These are phyloP conservation scores for Hoplostethus mediterraneus DNA, from an alignment of 2,797 vertebrate genomes.

Conservation along the genomic window DNA sequence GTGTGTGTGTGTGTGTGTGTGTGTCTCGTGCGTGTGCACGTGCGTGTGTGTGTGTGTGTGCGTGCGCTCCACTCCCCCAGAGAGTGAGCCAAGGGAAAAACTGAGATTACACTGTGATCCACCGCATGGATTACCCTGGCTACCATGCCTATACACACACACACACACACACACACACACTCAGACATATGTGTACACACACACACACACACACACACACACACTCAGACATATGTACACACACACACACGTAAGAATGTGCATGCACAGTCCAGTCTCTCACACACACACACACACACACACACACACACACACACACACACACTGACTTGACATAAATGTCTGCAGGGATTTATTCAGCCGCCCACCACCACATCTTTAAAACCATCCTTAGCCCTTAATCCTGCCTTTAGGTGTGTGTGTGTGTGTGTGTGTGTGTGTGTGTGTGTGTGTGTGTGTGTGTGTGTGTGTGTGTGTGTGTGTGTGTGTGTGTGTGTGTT, in stretches of 20 bases:
- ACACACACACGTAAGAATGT: constrained; percentile 13
- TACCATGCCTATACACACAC: constrained; percentile 26
- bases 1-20: neutral
- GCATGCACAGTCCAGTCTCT: too few relatives aligned
- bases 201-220: constrained; percentile 28
- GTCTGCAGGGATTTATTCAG: constrained; percentile 29
- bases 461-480: neutral
- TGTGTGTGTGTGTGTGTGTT: neutral
- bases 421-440: neutral
- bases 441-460: neutral
- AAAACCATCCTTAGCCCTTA: constrained; percentile 49
- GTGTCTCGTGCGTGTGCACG: constrained; percentile 2
- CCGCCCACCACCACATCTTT: constrained; percentile 25
- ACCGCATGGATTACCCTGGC: constrained; percentile 12
- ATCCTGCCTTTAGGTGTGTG: constrained; percentile 35
- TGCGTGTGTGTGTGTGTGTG: constrained; percentile 20
- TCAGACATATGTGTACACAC: constrained; percentile 31
- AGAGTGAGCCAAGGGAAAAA: constrained; percentile 47
- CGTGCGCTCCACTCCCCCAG: neutral
- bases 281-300: constrained; percentile 27
- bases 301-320: constrained; percentile 14
- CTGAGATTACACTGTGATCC: constrained; percentile 60
- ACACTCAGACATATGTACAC: constrained; percentile 14
- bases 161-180: constrained; percentile 17
- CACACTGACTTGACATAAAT: constrained; percentile 2